Conservation (phyloP, 2,888 invertebrate genomes). For the Thymelicus lineola region DNA sequence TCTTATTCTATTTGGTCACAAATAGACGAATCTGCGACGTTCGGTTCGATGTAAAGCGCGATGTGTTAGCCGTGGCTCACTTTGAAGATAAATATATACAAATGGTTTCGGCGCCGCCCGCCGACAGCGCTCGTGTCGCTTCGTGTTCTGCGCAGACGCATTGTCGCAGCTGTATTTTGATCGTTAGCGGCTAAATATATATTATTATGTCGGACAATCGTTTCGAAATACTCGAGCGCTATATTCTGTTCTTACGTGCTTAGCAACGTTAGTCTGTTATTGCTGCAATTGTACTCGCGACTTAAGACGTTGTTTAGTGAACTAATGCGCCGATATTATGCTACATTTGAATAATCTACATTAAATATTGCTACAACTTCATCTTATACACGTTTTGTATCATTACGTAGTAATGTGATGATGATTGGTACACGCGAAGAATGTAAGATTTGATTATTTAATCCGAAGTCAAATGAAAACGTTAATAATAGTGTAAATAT, state of each 20-base stretch:
- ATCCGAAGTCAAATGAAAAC: neutral
- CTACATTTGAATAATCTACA: constrained; percentile 27
- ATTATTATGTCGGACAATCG: constrained; percentile 42
- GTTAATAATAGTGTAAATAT: no score
- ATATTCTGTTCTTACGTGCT: constrained; percentile 37
- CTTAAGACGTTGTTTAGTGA: constrained; percentile 24
- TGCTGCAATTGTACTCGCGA: constrained; percentile 14
- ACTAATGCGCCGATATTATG: constrained; percentile 29
- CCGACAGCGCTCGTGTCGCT: constrained; percentile 53
- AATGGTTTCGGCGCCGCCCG: constrained; percentile 63
- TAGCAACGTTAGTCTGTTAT: constrained; percentile 19
- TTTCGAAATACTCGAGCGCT: constrained; percentile 40
- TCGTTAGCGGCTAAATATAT: constrained; percentile 56
- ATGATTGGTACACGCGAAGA: neutral
- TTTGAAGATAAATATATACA: constrained; percentile 79
- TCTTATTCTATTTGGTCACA: constrained; percentile 59
- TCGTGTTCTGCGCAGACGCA: constrained; percentile 54
- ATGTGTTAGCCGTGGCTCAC: constrained; percentile 65
- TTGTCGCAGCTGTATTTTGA: constrained; percentile 66
- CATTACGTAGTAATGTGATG: constrained; percentile 15
- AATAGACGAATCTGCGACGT: constrained; percentile 61
- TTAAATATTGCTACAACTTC: constrained; percentile 26
- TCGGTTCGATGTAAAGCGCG: constrained; percentile 60
- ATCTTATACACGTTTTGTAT: constrained; percentile 14
- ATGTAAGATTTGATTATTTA: constrained; percentile 1